These are phyloP conservation scores for Limnodromus scolopaceus DNA, from an alignment of 2,797 vertebrate genomes.

Conservation along the genomic window DNA sequence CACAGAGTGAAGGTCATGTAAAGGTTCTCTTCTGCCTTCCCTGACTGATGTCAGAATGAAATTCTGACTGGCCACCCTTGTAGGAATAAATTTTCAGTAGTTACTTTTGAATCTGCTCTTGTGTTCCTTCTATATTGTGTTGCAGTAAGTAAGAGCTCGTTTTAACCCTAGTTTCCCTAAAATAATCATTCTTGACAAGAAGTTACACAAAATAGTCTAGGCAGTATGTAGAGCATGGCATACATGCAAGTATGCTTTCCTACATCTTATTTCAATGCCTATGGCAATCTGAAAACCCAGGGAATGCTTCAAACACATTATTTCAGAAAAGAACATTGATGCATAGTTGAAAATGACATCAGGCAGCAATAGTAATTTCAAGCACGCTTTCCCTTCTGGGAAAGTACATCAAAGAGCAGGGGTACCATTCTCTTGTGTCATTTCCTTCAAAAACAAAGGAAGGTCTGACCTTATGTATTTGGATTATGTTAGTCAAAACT, in stretches of 20 bases:
- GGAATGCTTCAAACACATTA: neutral
- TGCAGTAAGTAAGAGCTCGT: neutral
- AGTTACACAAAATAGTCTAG: neutral
- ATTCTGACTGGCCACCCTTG: neutral
- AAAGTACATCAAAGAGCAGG: neutral
- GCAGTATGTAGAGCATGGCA: neutral
- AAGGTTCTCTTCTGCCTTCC: neutral
- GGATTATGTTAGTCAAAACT: neutral
- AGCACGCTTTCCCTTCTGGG: neutral
- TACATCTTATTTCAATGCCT: neutral
- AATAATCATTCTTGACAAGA: neutral
- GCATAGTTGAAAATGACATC: neutral
- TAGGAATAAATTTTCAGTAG: neutral
- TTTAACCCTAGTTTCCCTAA: neutral
- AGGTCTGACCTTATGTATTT: neutral
- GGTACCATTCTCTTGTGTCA: neutral
- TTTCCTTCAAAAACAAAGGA: slow-evolving; percentile 6
- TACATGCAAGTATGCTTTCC: neutral
- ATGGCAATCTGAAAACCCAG: neutral
- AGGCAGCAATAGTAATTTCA: neutral
- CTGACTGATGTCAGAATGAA: neutral
- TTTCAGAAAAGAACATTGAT: neutral
- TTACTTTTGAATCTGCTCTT: neutral
- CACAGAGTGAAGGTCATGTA: neutral
- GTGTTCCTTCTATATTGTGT: neutral